These are phyloP conservation scores for Platalea minor DNA, from an alignment of 2,797 vertebrate species.

Conservation along the genomic window DNA sequence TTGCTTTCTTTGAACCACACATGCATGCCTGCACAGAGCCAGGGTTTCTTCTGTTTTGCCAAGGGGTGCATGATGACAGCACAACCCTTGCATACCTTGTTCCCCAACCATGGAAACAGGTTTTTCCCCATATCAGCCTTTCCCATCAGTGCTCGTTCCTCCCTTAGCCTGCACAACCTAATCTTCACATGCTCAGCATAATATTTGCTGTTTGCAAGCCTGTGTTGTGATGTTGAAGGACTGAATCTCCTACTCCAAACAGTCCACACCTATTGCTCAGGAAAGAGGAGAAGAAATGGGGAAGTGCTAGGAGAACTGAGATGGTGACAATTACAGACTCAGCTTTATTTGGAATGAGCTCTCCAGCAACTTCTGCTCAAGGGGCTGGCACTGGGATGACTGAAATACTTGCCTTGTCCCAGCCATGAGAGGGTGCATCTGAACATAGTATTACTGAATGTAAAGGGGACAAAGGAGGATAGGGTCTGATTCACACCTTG, in stretches of 20 bases:
- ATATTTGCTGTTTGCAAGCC: background rate
- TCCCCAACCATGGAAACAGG: fast-evolving
- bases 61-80: background rate
- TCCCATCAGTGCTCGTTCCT: background rate
- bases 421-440: background rate
- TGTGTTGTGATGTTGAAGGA: background rate
- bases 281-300: background rate
- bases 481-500: background rate
- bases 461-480: background rate
- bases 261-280: fast-evolving
- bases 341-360: background rate
- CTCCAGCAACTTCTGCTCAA: background rate
- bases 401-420: background rate
- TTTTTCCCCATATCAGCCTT: background rate
- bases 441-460: background rate
- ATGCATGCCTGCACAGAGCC: fast-evolving
- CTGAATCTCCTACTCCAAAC: background rate
- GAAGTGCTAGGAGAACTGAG: background rate
- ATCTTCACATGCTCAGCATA: background rate
- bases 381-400: background rate
- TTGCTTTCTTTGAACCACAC: background rate
- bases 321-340: background rate
- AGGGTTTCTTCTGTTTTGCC: background rate
- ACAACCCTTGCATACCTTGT: fast-evolving
- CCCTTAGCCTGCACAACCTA: background rate